Evolutionary conservation across 2,797 vertebrate genomes (phyloP).

Genomic region (Microctenopoma stevenorrisi): DNA sequence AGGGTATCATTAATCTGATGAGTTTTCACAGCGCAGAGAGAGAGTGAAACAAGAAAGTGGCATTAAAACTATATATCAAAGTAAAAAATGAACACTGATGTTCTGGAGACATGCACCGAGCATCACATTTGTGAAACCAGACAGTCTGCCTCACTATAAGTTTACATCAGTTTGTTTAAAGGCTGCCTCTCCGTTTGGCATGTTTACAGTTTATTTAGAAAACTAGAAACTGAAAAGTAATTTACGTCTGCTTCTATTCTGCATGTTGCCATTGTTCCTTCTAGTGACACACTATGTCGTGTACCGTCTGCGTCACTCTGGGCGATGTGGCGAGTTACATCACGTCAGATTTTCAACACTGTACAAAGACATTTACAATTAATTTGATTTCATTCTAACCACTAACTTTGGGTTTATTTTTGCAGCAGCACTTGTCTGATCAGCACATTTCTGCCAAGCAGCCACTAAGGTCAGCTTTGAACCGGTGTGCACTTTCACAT

Average conservation of each 20-base stretch:
- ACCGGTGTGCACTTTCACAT: constrained; percentile 4
- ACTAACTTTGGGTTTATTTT: not conserved
- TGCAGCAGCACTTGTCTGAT: not conserved
- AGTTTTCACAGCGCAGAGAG: constrained; percentile 3
- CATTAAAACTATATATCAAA: constrained; percentile 12
- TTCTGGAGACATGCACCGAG: not conserved
- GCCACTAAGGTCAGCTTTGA: constrained; percentile 12
- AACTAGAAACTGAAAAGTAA: constrained; percentile 16
- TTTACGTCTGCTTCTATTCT: constrained; percentile 29
- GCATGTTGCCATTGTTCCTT: constrained; percentile 24
- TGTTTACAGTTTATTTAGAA: constrained; percentile 17
- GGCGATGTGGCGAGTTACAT: too few relatives aligned
- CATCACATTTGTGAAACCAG: not conserved
- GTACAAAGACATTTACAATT: not conserved
- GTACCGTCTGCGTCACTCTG: too few relatives aligned
- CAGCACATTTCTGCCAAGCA: constrained; percentile 20
- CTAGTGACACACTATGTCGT: constrained; percentile 1
- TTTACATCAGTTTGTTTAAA: constrained; percentile 3
- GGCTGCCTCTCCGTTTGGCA: not conserved
- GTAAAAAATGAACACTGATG: constrained; percentile 7
- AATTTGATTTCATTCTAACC: not conserved
- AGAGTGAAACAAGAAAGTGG: constrained; percentile 10
- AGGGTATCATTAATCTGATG: constrained; percentile 34
- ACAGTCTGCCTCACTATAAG: not conserved
- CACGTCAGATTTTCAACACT: not conserved